Conservation (phyloP, 1,140 invertebrate genomes). For the Apis laboriosa region DNA sequence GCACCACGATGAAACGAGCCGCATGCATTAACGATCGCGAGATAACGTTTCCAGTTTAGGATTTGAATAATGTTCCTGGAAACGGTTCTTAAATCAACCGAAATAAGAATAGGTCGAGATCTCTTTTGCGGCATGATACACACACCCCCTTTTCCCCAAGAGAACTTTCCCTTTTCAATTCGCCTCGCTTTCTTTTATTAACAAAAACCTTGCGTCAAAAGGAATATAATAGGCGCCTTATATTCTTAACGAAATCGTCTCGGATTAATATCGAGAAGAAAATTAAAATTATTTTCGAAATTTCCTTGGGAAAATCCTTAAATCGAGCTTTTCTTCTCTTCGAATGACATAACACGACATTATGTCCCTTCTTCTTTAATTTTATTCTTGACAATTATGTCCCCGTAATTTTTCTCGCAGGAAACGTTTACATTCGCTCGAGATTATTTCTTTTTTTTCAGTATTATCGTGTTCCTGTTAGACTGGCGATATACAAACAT, state of each 20-base stretch:
- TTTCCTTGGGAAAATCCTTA: too few relatives aligned
- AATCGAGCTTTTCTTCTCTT: too few relatives aligned
- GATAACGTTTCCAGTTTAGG: constrained; percentile 39
- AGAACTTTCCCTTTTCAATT: not conserved
- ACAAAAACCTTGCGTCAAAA: not conserved
- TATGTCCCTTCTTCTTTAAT: too few relatives aligned
- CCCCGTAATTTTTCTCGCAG: too few relatives aligned
- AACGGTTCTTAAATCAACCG: constrained; percentile 33
- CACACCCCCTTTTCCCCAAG: too few relatives aligned
- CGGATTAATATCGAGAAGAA: not conserved
- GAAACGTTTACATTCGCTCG: too few relatives aligned
- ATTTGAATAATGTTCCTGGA: constrained; percentile 32
- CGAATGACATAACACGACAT: too few relatives aligned
- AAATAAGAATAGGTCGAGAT: constrained; percentile 21
- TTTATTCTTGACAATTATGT: too few relatives aligned
- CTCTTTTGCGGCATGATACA: not conserved
- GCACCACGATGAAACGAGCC: not conserved
- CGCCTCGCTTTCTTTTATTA: not conserved
- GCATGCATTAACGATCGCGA: constrained; percentile 26
- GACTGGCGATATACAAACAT: too few relatives aligned
- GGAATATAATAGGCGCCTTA: not conserved
- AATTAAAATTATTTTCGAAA: too few relatives aligned
- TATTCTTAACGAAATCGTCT: not conserved
- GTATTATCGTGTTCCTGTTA: not conserved
- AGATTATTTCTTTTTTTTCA: not conserved